phyloP scores from a whole-genome alignment of 2,888 invertebrate genomes.

The Nowickia ferox region DNA sequence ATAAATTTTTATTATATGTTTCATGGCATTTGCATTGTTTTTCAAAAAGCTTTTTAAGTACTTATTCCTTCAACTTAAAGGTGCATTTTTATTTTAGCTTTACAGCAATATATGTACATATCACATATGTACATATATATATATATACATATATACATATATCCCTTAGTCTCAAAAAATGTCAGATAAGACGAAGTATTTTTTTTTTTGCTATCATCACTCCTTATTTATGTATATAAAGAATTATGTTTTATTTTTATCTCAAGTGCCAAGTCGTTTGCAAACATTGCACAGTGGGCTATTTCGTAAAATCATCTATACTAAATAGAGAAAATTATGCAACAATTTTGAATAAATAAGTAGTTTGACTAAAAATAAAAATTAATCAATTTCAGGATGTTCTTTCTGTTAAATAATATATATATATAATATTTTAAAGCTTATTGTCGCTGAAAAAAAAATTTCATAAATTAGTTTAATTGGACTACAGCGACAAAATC shows the following conservation, averaged over 20 bases:
- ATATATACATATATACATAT: too few species aligned
- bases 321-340: background rate
- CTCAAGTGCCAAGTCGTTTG: slow-evolving; percentile 1
- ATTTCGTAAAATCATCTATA: background rate
- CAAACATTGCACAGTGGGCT: background rate
- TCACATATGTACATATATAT: background rate
- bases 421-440: too few species aligned
- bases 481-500: too few species aligned
- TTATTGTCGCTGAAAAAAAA: too few species aligned
- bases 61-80: slow-evolving; percentile 3
- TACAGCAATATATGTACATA: slow-evolving; percentile 6
- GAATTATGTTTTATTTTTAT: slow-evolving; percentile 19
- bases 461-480: too few species aligned
- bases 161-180: slow-evolving; percentile 29
- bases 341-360: too few species aligned
- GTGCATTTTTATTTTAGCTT: slow-evolving; percentile 4
- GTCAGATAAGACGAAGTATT: slow-evolving; percentile 16
- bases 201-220: background rate
- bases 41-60: slow-evolving; percentile 33
- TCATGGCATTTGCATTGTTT: slow-evolving; percentile 31
- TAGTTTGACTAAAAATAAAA: too few species aligned
- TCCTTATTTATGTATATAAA: slow-evolving; percentile 3
- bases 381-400: too few species aligned
- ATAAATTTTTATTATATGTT: background rate
- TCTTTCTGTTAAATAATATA: too few species aligned